Percentiles rank a stretch among this genome's conserved stretches.
These are phyloP conservation scores for Xestia xanthographa DNA, from an alignment of 2,888 invertebrate genomes.

Conservation along the genomic window DNA sequence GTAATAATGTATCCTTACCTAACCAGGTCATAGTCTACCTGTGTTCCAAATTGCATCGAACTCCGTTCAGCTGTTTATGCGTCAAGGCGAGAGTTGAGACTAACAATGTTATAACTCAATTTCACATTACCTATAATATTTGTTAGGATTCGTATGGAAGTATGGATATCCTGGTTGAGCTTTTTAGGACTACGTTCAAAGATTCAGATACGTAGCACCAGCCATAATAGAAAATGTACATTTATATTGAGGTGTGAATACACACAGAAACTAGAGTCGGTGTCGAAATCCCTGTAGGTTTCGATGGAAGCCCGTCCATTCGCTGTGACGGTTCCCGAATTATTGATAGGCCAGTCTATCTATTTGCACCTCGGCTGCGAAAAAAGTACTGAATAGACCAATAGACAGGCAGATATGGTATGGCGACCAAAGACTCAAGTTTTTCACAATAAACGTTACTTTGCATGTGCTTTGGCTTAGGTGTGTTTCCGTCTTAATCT, in stretches of 20 bases:
- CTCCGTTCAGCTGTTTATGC: not conserved
- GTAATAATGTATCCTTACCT: not conserved
- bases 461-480: not conserved
- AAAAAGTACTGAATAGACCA: slow-evolving; percentile 46
- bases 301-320: slow-evolving; percentile 72
- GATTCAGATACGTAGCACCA: not conserved
- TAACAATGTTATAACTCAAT: not conserved
- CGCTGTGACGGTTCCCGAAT: slow-evolving; percentile 71
- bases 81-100: not conserved
- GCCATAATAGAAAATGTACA: slow-evolving; percentile 38
- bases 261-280: slow-evolving; percentile 38
- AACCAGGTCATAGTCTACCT: not conserved
- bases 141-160: not conserved
- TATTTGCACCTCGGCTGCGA: slow-evolving; percentile 55
- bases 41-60: not conserved
- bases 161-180: not conserved
- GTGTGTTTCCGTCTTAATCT: not conserved
- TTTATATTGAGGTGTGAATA: slow-evolving; percentile 28
- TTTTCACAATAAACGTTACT: not conserved
- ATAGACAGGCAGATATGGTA: slow-evolving; percentile 2
- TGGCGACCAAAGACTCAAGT: not conserved
- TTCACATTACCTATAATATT: no score
- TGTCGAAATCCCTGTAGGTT: slow-evolving; percentile 68
- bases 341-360: slow-evolving; percentile 75
- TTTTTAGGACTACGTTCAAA: not conserved